Base-by-base conservation (phyloP, 2,888 invertebrate genomes). In the Eurytoma californica region DNA sequence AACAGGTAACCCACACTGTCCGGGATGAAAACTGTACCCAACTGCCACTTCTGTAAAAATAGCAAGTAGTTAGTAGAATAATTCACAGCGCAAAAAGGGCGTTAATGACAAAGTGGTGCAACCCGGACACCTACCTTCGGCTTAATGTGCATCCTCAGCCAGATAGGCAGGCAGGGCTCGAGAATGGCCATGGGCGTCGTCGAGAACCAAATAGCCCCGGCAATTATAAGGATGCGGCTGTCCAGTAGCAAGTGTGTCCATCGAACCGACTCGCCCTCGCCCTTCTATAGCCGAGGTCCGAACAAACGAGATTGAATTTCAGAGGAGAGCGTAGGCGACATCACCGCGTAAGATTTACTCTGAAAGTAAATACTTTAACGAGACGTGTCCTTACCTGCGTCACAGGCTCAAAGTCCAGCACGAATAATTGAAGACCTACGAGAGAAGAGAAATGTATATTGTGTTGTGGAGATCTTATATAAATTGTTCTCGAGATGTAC, bases 1-100 rank as follows among this genome's bases (percentile, higher is more conserved):
- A 96, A 90, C 81, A 96, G 92, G 87, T 96, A 97, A 0, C 96
- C 96, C 51, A 96, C 86, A 84, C 96, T 96, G 88, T 97, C 97
- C 0, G 97, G 96, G 81, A 97, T 94, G 86, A 97, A 97, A 5
- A 96, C 95, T 0, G 95, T 94, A 3, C 96, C 96, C 85, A 95
- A 89, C 87, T 95, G 94, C 95, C 95, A 95, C 85, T 92, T 93
- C 91, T 93, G 88, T 14, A 74, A 72, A 78, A 57, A 13, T 24
- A 24, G 24, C 24, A 24, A 24, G 24, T 2, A 24, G 24, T 24
- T 24, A n/a, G n/a, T n/a, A n/a, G n/a, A n/a, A n/a, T n/a, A n/a
- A 30, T 30, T 4, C 30, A 4, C 3, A 30, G 30, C 30, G 30
- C 30, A 4, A 4, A 30, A 3, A 30, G 30, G 4, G 30, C n/a